A percentile compares a stretch with the other conserved stretches of the same genome.
Conservation (phyloP, 1,140 invertebrate genomes). For the Lordiphosa clarofinis region DNA sequence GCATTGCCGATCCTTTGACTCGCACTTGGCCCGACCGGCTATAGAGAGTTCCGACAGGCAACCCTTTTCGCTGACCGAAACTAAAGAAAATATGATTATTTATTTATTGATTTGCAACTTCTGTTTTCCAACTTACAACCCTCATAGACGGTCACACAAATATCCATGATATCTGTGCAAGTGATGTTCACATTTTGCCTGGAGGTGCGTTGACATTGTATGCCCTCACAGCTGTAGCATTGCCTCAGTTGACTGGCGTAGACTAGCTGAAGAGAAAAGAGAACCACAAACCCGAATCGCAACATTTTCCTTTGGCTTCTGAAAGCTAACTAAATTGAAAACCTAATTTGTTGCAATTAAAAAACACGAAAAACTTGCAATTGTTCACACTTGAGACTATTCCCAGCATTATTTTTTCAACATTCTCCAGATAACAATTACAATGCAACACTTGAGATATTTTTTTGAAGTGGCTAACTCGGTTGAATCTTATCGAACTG, state of each 20-base stretch:
- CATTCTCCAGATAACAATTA: constrained; percentile 20
- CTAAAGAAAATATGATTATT: constrained; percentile 17
- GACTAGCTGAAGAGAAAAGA: constrained; percentile 10
- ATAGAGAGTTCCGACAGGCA: constrained; percentile 47
- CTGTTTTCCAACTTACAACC: constrained; percentile 43
- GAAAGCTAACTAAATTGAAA: constrained; percentile 20
- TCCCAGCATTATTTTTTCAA: constrained; percentile 8
- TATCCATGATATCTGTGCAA: constrained; percentile 59
- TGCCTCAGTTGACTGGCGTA: constrained; percentile 21
- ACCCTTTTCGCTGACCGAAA: constrained; percentile 58
- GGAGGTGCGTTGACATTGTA: constrained; percentile 59
- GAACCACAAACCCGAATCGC: neutral
- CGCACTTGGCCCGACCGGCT: constrained; percentile 37
- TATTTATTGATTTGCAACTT: neutral
- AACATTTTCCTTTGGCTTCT: constrained; percentile 26
- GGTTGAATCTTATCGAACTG: constrained; percentile 26
- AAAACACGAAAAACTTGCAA: constrained; percentile 9
- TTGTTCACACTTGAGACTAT: constrained; percentile 38
- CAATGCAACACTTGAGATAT: constrained; percentile 24
- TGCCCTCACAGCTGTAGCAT: constrained; percentile 67
- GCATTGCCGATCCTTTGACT: constrained; percentile 39
- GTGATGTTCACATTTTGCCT: constrained; percentile 30
- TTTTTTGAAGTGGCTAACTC: neutral
- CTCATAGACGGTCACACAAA: constrained; percentile 67
- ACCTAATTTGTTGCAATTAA: constrained; percentile 16